A percentile compares a stretch with the other conserved stretches of the same genome.
Evolutionary conservation across 2,888 invertebrate genomes (phyloP).

Genomic region (Pammene aurita): DNA sequence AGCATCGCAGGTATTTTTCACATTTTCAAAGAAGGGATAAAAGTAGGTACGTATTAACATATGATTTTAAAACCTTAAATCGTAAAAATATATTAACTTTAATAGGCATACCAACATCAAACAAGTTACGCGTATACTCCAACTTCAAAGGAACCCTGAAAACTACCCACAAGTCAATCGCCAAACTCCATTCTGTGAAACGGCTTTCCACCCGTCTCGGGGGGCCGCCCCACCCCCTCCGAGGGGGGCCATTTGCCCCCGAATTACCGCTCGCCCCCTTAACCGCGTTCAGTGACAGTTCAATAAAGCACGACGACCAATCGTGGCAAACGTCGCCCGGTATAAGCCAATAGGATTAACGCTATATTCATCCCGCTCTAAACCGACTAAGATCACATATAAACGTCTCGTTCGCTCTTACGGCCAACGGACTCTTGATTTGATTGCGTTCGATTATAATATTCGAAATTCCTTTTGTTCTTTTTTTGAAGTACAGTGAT

Average conservation of each 20-base stretch:
- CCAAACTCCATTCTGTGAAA: constrained; percentile 78
- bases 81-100: background rate
- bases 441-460: constrained; percentile 80
- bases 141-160: constrained; percentile 70
- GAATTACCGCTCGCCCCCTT: constrained; percentile 79
- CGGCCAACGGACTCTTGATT: constrained; percentile 79
- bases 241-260: constrained; percentile 68
- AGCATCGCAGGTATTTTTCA: too few species aligned
- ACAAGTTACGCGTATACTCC: constrained; percentile 40
- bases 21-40: too few species aligned
- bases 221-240: constrained; percentile 51
- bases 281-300: constrained; percentile 82
- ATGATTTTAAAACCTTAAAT: too few species aligned
- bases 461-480: constrained; percentile 77
- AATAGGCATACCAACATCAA: constrained; percentile 7
- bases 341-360: constrained; percentile 84
- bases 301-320: constrained; percentile 82
- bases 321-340: constrained; percentile 81
- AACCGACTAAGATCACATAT: constrained; percentile 46
- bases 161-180: constrained; percentile 83
- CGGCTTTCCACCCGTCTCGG: constrained; percentile 60
- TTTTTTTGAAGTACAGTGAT: constrained; percentile 63
- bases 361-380: constrained; percentile 63
- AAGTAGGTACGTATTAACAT: too few species aligned
- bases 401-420: constrained; percentile 62